phyloP scores from a whole-genome alignment of 2,888 invertebrate genomes.

The Oscheius sp. region DNA sequence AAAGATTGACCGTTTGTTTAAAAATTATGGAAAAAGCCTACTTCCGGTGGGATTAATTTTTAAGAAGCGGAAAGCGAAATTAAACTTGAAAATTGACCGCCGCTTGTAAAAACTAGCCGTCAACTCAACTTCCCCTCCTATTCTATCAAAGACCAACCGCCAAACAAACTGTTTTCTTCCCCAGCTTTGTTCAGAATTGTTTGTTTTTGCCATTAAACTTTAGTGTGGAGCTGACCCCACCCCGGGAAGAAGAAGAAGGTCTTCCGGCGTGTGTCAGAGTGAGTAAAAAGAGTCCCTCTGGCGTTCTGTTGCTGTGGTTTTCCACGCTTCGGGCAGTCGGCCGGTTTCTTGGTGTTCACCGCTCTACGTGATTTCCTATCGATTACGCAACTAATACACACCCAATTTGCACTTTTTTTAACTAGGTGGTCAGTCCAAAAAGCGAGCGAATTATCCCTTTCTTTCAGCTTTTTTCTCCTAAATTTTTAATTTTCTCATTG shows the following conservation, averaged over 20 bases:
- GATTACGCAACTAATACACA: conserved; percentile 29
- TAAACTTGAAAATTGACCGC: no score
- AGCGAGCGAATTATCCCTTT: no score
- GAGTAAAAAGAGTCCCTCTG: background rate
- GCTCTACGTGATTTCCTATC: conserved; percentile 19
- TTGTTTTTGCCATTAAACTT: background rate
- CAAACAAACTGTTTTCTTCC: background rate
- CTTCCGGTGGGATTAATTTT: no score
- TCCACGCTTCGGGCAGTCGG: conserved; percentile 13
- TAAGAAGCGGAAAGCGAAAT: no score
- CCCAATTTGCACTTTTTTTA: conserved; percentile 2
- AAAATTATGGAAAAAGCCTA: no score
- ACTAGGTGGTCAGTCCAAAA: no score
- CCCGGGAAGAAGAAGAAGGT: background rate
- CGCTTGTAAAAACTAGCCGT: no score
- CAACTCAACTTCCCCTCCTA: no score
- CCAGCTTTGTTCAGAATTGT: background rate
- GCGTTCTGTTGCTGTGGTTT: conserved; percentile 2
- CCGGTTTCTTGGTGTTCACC: conserved; percentile 26
- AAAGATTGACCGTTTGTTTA: no score
- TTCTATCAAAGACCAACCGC: no score
- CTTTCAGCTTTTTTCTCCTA: background rate
- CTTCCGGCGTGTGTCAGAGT: background rate
- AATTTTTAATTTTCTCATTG: no score
- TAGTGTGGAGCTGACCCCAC: background rate